phyloP scores from a whole-genome alignment of 2,797 vertebrate genomes.

The Phoeniculus purpureus region DNA sequence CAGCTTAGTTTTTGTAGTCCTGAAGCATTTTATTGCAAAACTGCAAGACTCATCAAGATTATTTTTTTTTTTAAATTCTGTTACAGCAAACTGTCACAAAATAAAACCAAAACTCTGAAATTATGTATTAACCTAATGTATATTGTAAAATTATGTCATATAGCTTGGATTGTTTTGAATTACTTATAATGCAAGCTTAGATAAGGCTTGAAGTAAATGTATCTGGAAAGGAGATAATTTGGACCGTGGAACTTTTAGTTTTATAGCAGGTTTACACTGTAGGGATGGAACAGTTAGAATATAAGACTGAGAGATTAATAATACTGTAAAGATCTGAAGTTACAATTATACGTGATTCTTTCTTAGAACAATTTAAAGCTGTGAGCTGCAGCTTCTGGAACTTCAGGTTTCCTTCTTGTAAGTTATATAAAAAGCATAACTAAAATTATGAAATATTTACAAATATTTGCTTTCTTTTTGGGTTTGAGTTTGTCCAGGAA shows the following conservation, averaged over 20 bases:
- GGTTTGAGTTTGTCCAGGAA: not conserved
- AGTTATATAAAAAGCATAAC: constrained; percentile 44
- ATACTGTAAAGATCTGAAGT: constrained; percentile 58
- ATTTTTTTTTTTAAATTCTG: not conserved
- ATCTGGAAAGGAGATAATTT: constrained; percentile 38
- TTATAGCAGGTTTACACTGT: constrained; percentile 52
- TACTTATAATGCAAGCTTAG: constrained; percentile 15
- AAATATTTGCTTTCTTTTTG: not conserved
- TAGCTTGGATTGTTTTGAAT: not conserved
- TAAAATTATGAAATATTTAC: constrained; percentile 56
- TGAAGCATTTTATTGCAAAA: not conserved
- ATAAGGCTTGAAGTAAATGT: not conserved
- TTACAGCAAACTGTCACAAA: not conserved
- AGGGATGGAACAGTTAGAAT: constrained; percentile 57
- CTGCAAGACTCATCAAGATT: not conserved
- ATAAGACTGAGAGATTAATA: constrained; percentile 40
- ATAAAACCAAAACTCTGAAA: not conserved
- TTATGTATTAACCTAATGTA: not conserved
- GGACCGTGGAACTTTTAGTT: constrained; percentile 45
- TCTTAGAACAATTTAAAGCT: constrained; percentile 58
- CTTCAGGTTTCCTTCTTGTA: constrained; percentile 42
- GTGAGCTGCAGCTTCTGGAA: constrained; percentile 46
- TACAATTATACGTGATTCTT: constrained; percentile 71
- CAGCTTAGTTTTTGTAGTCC: not conserved
- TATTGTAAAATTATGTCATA: not conserved